Conservation (phyloP, 2,797 vertebrate genomes). For the Pipistrellus nathusii region DNA sequence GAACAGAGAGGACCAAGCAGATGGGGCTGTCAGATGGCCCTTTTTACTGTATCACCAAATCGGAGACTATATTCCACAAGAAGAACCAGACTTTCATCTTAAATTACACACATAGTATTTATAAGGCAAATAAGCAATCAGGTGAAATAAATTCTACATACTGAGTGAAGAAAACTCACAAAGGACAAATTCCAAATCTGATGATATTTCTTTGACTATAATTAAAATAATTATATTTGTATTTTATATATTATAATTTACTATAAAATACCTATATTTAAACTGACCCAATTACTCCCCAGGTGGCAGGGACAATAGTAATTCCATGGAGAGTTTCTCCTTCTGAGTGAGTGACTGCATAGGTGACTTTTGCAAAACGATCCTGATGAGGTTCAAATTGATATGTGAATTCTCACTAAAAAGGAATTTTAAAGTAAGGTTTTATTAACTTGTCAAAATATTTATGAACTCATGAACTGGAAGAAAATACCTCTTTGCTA, state of each 20-base stretch:
- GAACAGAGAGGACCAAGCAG: background rate
- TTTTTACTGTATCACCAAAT: background rate
- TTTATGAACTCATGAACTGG: constrained; percentile 32
- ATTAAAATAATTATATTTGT: background rate
- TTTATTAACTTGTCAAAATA: constrained; percentile 60
- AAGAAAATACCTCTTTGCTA: constrained; percentile 35
- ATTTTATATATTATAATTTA: background rate
- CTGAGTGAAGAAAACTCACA: constrained; percentile 36
- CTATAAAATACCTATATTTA: constrained; percentile 60
- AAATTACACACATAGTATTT: background rate
- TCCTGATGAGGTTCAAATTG: constrained; percentile 43
- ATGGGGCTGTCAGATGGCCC: background rate
- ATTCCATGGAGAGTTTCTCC: constrained; percentile 28
- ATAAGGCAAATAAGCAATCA: constrained; percentile 13
- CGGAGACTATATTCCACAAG: background rate
- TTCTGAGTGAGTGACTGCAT: constrained; percentile 48
- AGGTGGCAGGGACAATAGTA: background rate
- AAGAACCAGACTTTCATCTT: background rate
- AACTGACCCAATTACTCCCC: constrained; percentile 53
- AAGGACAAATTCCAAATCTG: constrained; percentile 17
- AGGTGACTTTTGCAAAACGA: constrained; percentile 26
- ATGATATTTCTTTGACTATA: constrained; percentile 41
- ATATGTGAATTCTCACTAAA: constrained; percentile 39
- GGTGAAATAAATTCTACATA: background rate
- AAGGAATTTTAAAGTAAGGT: constrained; percentile 65